phyloP scores from a whole-genome alignment of 30 jellyfish, hydroid and myxozoan genomes.

The Nemopilema nomurai region DNA sequence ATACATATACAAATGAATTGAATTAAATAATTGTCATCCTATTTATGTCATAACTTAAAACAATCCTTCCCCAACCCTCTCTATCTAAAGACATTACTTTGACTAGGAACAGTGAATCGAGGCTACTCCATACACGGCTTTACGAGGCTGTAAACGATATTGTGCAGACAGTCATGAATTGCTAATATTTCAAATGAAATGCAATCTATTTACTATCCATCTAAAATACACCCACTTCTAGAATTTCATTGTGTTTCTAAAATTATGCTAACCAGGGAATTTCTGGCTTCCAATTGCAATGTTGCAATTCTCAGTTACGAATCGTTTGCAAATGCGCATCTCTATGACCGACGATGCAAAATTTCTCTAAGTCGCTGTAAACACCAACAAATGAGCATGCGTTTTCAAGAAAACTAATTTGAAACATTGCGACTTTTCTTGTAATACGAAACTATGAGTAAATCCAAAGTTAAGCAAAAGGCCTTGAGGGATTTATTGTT shows the following conservation, averaged over 20 bases:
- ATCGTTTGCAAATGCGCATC: too few relatives aligned
- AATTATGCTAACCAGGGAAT: background rate
- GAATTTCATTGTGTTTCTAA: background rate
- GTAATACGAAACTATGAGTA: slow-evolving; percentile 21
- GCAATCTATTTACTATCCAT: background rate
- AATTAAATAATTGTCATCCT: too few relatives aligned
- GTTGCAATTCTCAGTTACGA: too few relatives aligned
- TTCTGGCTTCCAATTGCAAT: too few relatives aligned
- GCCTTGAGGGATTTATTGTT: slow-evolving; percentile 8
- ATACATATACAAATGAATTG: too few relatives aligned
- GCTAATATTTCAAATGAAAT: background rate
- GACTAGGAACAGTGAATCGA: background rate
- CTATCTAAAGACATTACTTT: too few relatives aligned
- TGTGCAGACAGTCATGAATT: background rate
- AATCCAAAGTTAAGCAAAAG: slow-evolving; percentile 28
- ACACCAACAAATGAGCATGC: too few relatives aligned
- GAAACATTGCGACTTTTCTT: slow-evolving; percentile 13
- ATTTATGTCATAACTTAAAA: too few relatives aligned
- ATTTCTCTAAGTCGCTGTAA: too few relatives aligned
- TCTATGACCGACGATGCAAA: too few relatives aligned
- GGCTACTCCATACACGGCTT: background rate
- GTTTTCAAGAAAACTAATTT: slow-evolving; percentile 4
- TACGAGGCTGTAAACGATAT: background rate
- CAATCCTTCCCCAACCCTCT: too few relatives aligned
- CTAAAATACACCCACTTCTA: background rate